Evolutionary conservation across 92 coral and sea anemone species (phyloP).

Genomic region (Meandrina meandrites): DNA sequence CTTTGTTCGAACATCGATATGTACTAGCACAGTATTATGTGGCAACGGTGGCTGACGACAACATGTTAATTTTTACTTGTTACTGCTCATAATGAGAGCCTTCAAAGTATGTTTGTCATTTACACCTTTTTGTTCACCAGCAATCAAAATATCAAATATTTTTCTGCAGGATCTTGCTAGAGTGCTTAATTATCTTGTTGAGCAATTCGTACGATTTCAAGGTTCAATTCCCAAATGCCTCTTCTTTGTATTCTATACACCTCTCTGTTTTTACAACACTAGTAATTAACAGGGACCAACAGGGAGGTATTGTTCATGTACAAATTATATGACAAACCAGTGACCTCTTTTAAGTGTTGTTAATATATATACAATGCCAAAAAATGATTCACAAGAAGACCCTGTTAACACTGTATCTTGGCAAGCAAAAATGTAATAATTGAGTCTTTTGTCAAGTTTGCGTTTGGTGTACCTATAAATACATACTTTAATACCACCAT

Average conservation of each 20-base stretch:
- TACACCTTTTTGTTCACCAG: neutral
- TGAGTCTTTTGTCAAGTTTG: neutral
- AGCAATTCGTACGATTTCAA: neutral
- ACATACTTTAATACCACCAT: too few species aligned
- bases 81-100: neutral
- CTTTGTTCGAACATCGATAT: too few species aligned
- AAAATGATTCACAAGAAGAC: neutral
- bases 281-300: neutral
- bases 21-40: neutral
- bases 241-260: neutral
- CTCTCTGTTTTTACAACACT: neutral
- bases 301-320: neutral
- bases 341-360: too few species aligned
- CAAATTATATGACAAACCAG: neutral
- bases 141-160: neutral
- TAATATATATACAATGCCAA: too few species aligned
- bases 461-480: neutral
- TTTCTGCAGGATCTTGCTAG: neutral
- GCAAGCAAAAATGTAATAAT: neutral
- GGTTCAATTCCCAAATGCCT: conserved; percentile 7
- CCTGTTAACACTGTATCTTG: neutral
- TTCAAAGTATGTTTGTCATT: neutral
- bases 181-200: neutral
- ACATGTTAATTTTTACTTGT: neutral
- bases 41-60: neutral